Conservation (phyloP, 1,140 invertebrate species). For the Danaus melanippus region DNA sequence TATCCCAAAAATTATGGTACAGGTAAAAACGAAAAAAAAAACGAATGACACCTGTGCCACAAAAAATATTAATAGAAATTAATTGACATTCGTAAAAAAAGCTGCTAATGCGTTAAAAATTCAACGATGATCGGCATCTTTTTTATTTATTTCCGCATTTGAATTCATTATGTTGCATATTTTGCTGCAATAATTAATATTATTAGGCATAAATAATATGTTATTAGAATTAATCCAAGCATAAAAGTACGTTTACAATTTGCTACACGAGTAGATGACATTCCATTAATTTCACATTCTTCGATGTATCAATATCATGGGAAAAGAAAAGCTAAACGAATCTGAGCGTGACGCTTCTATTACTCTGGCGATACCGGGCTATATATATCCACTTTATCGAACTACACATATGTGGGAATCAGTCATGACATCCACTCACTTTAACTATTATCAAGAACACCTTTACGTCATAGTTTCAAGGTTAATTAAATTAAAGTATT, state of each 20-base stretch:
- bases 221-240: too few species aligned
- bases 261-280: too few species aligned
- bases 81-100: constrained; percentile 48
- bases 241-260: too few species aligned
- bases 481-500: too few species aligned
- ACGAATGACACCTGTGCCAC: constrained; percentile 30
- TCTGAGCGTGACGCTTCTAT: constrained; percentile 42
- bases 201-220: too few species aligned
- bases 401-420: constrained; percentile 12
- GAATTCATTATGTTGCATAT: too few species aligned
- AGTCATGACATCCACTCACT: too few species aligned
- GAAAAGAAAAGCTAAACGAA: constrained; percentile 42
- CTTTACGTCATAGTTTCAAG: too few species aligned
- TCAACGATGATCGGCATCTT: constrained; percentile 27
- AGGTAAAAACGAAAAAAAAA: constrained; percentile 37
- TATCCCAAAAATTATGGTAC: constrained; percentile 46
- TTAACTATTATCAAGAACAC: too few species aligned
- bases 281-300: too few species aligned
- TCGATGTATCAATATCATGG: constrained; percentile 32
- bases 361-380: constrained; percentile 37
- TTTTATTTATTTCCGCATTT: constrained; percentile 13
- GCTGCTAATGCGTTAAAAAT: constrained; percentile 49
- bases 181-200: too few species aligned
- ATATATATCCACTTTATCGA: constrained; percentile 19
- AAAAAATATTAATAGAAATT: constrained; percentile 41